These are phyloP conservation scores for Celastrina argiolus DNA, from an alignment of 2,888 invertebrate species.

Conservation along the genomic window DNA sequence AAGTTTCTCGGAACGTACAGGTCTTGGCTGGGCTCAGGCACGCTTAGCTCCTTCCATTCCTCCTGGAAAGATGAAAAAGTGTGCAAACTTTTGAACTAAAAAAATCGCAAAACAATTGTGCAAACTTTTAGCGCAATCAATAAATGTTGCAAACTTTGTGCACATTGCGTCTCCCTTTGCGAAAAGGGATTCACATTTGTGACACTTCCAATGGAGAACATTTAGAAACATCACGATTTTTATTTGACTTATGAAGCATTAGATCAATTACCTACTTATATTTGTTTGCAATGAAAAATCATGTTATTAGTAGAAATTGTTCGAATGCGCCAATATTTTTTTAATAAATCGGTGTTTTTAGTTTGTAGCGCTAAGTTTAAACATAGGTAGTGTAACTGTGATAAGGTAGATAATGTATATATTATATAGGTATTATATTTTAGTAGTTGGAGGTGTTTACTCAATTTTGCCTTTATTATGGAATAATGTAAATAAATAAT, in stretches of 20 bases:
- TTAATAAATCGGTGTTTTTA: not conserved
- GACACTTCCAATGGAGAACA: not conserved
- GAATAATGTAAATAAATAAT: not conserved
- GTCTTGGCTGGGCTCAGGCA: slow-evolving; percentile 54
- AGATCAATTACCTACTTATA: not conserved
- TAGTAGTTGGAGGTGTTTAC: not conserved
- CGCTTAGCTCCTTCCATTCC: slow-evolving; percentile 63
- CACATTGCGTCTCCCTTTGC: not conserved
- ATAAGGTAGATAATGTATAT: not conserved
- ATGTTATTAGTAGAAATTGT: too few species aligned
- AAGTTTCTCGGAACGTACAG: slow-evolving; percentile 28
- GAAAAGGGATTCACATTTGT: not conserved
- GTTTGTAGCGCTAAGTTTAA: not conserved
- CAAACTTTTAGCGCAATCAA: too few species aligned
- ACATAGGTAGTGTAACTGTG: slow-evolving; percentile 3
- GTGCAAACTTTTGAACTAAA: not conserved
- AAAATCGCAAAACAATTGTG: not conserved
- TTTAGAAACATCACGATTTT: not conserved
- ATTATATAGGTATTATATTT: not conserved
- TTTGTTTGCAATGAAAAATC: too few species aligned
- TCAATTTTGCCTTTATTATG: not conserved
- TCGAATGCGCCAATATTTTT: not conserved
- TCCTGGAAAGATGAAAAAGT: slow-evolving; percentile 45
- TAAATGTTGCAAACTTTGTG: not conserved
- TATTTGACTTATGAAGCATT: not conserved